These are phyloP conservation scores for Zoanthus sansibaricus DNA, from an alignment of 92 coral and sea anemone species.

Conservation along the genomic window DNA sequence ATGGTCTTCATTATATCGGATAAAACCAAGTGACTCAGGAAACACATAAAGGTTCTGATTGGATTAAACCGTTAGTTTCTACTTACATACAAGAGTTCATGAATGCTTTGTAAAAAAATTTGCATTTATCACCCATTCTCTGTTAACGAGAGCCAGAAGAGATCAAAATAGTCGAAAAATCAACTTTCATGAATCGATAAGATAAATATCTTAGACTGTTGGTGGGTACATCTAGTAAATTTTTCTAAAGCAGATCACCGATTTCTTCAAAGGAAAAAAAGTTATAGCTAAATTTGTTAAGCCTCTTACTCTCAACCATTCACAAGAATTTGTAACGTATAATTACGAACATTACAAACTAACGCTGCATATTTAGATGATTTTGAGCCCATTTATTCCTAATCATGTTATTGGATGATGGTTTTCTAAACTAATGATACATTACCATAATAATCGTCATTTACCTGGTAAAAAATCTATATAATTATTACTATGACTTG, in stretches of 20 bases:
- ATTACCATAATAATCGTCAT: conserved; percentile 9
- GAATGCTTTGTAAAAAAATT: too few species aligned
- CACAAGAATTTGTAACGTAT: neutral
- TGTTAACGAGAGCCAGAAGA: neutral
- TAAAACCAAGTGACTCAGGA: too few species aligned
- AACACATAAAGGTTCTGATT: too few species aligned
- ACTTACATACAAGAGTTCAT: too few species aligned
- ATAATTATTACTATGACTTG: conserved; percentile 5
- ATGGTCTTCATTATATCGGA: too few species aligned
- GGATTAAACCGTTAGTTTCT: too few species aligned
- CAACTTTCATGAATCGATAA: conserved; percentile 29
- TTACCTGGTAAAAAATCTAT: conserved; percentile 20
- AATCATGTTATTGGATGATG: conserved; percentile 15
- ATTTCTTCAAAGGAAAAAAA: conserved; percentile 1
- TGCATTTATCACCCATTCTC: neutral
- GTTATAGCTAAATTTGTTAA: neutral
- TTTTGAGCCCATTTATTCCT: conserved; percentile 19
- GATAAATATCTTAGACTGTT: conserved; percentile 25
- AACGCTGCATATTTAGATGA: conserved; percentile 13
- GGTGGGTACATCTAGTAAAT: conserved; percentile 8
- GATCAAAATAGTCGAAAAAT: conserved; percentile 21
- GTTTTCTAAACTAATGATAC: conserved; percentile 27
- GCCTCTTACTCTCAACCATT: neutral
- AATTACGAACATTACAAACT: conserved; percentile 5
- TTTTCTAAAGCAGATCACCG: conserved; percentile 17